A percentile compares a stretch with the other conserved stretches of the same genome.
These are phyloP conservation scores for Coptodon rendalli DNA, from an alignment of 2,113 vertebrate genomes.

Conservation along the genomic window DNA sequence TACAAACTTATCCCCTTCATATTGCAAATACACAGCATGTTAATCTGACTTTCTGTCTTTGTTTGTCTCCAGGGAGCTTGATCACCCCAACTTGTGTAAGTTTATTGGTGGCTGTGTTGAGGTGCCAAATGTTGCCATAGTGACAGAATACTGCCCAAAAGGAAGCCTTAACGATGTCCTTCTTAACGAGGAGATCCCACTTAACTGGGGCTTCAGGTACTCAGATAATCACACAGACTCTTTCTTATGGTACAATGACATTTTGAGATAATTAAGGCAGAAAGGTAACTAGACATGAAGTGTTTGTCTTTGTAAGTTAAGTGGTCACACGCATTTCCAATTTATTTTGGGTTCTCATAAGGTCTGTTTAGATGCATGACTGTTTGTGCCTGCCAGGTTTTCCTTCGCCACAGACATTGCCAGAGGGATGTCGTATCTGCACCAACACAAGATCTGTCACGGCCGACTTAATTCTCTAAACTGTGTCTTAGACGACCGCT, in stretches of 20 bases:
- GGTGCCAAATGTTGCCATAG: slow-evolving; percentile 77
- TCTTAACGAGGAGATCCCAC: slow-evolving; percentile 79
- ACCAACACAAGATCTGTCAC: slow-evolving; percentile 78
- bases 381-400: slow-evolving; percentile 63
- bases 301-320: not conserved
- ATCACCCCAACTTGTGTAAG: slow-evolving; percentile 84
- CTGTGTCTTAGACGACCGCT: slow-evolving; percentile 80
- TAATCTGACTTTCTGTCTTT: not conserved
- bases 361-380: not conserved
- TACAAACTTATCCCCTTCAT: not conserved
- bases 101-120: slow-evolving; percentile 81
- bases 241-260: not conserved
- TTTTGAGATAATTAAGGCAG: not conserved
- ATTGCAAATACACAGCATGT: not conserved
- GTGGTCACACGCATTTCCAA: not conserved
- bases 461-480: slow-evolving; percentile 78
- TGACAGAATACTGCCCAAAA: slow-evolving; percentile 86
- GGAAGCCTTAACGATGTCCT: slow-evolving; percentile 79
- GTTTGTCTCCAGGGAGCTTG: slow-evolving; percentile 74
- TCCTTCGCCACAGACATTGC: slow-evolving; percentile 82
- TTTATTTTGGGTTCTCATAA: not conserved
- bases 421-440: slow-evolving; percentile 80
- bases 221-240: not conserved
- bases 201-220: slow-evolving; percentile 84
- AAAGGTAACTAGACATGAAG: not conserved